Evolutionary conservation across 2,113 vertebrate species (phyloP).

Genomic region (Cariama cristata): DNA sequence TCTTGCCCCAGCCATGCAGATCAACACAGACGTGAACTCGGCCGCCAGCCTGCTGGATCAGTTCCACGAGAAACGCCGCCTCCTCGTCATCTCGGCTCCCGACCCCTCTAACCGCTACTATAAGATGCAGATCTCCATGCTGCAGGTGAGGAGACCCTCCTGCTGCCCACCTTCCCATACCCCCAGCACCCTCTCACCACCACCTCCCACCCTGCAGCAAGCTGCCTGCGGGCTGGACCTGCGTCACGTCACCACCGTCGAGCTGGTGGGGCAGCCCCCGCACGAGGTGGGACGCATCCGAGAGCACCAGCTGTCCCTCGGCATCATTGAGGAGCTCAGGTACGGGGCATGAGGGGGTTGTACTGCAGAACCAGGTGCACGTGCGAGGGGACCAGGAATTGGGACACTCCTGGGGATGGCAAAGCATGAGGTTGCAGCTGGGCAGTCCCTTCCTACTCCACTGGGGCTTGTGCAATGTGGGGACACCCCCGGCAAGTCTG

Average conservation of each 20-base stretch:
- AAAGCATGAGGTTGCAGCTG: neutral
- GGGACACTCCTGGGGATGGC: neutral
- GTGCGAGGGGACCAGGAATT: fast-evolving
- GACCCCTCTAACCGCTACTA: conserved; percentile 86
- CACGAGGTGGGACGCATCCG: conserved; percentile 88
- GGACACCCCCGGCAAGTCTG: neutral
- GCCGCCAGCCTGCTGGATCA: conserved; percentile 88
- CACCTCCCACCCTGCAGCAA: conserved; percentile 71
- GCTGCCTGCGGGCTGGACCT: conserved; percentile 89
- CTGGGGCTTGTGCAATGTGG: too few species aligned
- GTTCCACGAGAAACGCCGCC: conserved; percentile 90
- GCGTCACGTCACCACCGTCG: conserved; percentile 86
- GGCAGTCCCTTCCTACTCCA: neutral
- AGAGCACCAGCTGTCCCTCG: conserved; percentile 78
- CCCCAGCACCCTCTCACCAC: neutral
- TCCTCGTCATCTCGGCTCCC: conserved; percentile 91
- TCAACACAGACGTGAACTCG: conserved; percentile 86
- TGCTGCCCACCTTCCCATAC: neutral
- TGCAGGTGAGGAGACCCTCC: conserved; percentile 81
- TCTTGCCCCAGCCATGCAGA: conserved; percentile 82
- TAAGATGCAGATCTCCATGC: conserved; percentile 90
- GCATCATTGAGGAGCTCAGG: conserved; percentile 92
- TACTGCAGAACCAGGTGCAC: neutral
- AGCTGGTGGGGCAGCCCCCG: conserved; percentile 89
- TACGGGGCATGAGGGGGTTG: conserved; percentile 4